Evolutionary conservation across 2,888 invertebrate species (phyloP).

Genomic region (Hartigia nigra): DNA sequence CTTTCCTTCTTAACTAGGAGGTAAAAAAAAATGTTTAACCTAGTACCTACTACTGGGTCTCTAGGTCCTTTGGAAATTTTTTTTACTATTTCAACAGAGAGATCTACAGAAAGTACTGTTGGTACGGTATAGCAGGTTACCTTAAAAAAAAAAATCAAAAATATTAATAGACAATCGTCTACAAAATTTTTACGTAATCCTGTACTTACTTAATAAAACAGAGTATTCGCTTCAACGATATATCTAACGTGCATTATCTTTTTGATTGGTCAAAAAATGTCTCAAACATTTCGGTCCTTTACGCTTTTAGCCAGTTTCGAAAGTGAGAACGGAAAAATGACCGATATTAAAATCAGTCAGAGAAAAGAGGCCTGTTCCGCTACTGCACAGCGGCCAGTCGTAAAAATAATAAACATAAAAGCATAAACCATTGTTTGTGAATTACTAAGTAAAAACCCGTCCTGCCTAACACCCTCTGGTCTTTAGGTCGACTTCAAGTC

Average conservation of each 20-base stretch:
- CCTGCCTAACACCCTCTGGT: slow-evolving; percentile 18
- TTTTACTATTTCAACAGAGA: neutral
- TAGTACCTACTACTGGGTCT: slow-evolving; percentile 8
- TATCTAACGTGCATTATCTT: neutral
- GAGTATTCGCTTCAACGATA: too few relatives aligned
- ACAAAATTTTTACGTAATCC: neutral
- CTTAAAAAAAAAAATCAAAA: too few relatives aligned
- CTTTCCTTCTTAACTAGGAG: neutral
- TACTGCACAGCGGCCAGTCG: slow-evolving; percentile 43
- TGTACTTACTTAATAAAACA: neutral
- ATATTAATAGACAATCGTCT: too few relatives aligned
- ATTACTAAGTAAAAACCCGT: slow-evolving; percentile 39
- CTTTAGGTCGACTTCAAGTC: slow-evolving; percentile 12
- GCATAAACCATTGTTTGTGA: slow-evolving; percentile 53
- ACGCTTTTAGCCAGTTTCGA: neutral
- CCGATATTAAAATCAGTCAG: slow-evolving; percentile 2
- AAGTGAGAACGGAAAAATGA: slow-evolving; percentile 5
- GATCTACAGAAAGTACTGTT: neutral
- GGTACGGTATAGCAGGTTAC: neutral
- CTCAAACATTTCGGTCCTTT: neutral
- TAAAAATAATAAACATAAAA: slow-evolving; percentile 59
- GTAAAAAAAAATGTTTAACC: neutral
- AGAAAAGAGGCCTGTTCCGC: slow-evolving; percentile 26
- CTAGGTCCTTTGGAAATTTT: slow-evolving; percentile 15
- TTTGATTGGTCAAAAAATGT: neutral